phyloP scores from a whole-genome alignment of 2,797 vertebrate species.

The Telmatherina bonti region DNA sequence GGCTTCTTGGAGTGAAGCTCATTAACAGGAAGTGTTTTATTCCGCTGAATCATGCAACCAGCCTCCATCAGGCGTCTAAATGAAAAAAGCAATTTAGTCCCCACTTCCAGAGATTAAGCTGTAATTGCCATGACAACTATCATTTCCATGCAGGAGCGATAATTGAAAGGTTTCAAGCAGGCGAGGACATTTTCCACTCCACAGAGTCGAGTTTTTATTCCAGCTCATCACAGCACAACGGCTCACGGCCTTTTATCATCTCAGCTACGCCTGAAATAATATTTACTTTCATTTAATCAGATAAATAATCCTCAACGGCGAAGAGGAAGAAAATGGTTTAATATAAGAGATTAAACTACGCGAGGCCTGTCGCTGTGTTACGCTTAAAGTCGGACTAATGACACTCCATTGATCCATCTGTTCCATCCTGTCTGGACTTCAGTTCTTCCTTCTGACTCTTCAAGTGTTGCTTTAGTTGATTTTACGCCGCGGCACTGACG shows the following conservation, averaged over 20 bases:
- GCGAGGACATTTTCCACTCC: conserved; percentile 53
- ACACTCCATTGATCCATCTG: no score
- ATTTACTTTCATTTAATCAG: conserved; percentile 22
- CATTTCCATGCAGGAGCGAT: conserved; percentile 58
- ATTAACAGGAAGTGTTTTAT: conserved; percentile 20
- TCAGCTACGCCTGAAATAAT: conserved; percentile 21
- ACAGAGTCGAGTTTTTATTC: conserved; percentile 37
- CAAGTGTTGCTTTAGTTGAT: no score
- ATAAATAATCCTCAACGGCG: conserved; percentile 23
- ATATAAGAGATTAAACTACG: no score
- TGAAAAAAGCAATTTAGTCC: conserved; percentile 54
- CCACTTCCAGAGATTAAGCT: conserved; percentile 55
- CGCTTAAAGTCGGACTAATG: neutral
- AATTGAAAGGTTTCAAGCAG: conserved; percentile 63
- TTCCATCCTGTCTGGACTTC: no score
- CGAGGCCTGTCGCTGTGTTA: neutral
- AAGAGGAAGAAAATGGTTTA: conserved; percentile 5
- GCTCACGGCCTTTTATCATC: conserved; percentile 37
- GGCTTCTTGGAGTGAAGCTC: conserved; percentile 12
- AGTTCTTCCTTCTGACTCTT: no score
- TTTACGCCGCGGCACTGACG: no score
- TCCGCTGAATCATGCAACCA: conserved; percentile 11
- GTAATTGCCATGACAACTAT: conserved; percentile 74
- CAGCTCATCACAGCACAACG: conserved; percentile 40
- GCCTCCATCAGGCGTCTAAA: conserved; percentile 18